Conservation (phyloP, 1,140 invertebrate genomes). For the Antheraea mylitta region DNA sequence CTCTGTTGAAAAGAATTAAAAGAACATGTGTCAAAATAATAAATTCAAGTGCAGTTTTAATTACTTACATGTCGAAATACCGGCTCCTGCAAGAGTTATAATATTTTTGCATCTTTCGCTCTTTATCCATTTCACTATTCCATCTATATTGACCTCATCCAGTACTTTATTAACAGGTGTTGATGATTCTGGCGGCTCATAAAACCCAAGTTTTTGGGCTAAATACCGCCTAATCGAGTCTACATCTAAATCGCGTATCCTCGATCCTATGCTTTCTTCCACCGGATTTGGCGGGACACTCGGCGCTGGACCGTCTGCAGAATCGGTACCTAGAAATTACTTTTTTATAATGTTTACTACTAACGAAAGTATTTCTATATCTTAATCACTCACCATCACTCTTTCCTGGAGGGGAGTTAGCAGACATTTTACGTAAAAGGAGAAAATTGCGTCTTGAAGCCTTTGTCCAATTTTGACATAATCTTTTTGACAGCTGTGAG, state of each 20-base stretch:
- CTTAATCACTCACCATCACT: conserved; percentile 53
- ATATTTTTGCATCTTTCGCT: conserved; percentile 90
- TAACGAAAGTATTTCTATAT: background rate
- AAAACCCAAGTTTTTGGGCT: conserved; percentile 70
- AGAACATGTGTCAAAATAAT: background rate
- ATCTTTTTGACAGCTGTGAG: conserved; percentile 62
- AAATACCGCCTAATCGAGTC: conserved; percentile 70
- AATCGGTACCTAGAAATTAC: conserved; percentile 39
- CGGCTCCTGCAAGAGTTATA: conserved; percentile 93
- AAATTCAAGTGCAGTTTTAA: background rate
- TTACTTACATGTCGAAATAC: conserved; percentile 94
- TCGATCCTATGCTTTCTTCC: conserved; percentile 43
- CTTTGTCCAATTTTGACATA: conserved; percentile 60
- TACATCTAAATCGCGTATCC: conserved; percentile 65
- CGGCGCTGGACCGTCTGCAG: conserved; percentile 27
- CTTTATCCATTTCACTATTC: conserved; percentile 77
- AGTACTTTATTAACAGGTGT: conserved; percentile 61
- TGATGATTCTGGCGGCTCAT: conserved; percentile 46
- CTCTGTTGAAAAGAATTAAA: background rate
- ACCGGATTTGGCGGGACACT: conserved; percentile 59
- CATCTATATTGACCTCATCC: conserved; percentile 68
- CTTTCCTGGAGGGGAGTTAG: conserved; percentile 64
- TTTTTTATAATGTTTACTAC: background rate
- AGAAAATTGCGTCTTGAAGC: conserved; percentile 58
- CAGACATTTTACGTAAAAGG: conserved; percentile 64